Conservation (phyloP, 1,140 invertebrate genomes). For the Dinoponera quadriceps region DNA sequence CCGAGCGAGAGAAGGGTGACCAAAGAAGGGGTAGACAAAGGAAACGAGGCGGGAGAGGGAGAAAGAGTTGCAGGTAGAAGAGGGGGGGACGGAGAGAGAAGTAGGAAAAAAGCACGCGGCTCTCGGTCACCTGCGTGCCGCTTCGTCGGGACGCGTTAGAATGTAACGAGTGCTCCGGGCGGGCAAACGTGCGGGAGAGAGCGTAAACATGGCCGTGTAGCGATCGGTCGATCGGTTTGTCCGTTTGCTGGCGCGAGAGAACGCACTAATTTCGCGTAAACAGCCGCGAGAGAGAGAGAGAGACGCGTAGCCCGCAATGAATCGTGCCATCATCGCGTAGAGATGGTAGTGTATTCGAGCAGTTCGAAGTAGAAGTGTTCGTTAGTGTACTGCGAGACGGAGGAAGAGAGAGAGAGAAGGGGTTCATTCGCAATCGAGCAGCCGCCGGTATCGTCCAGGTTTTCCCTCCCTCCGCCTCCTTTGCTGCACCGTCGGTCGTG, state of each 20-base stretch:
- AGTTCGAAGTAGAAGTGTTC: conserved; percentile 2
- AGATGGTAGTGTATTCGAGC: conserved; percentile 10
- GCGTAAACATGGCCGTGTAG: conserved; percentile 15
- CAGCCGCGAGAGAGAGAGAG: neutral
- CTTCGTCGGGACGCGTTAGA: neutral
- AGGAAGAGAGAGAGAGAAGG: neutral
- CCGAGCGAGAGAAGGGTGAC: neutral
- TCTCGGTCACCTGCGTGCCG: neutral
- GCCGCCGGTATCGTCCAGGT: neutral
- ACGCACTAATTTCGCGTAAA: neutral
- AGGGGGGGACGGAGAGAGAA: neutral
- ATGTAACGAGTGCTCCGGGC: conserved; percentile 1
- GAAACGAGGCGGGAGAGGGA: neutral
- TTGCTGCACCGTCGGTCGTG: neutral
- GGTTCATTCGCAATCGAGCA: neutral
- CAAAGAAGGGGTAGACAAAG: neutral
- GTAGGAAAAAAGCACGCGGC: neutral
- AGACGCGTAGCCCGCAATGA: conserved; percentile 21
- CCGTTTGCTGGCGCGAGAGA: no score
- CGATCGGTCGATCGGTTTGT: neutral
- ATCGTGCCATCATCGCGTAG: neutral
- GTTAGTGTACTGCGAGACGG: neutral
- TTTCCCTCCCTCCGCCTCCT: neutral
- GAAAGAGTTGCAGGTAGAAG: neutral
- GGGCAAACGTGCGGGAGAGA: neutral